phyloP scores from a whole-genome alignment of 2,888 invertebrate species.

The Pelosia muscerda region DNA sequence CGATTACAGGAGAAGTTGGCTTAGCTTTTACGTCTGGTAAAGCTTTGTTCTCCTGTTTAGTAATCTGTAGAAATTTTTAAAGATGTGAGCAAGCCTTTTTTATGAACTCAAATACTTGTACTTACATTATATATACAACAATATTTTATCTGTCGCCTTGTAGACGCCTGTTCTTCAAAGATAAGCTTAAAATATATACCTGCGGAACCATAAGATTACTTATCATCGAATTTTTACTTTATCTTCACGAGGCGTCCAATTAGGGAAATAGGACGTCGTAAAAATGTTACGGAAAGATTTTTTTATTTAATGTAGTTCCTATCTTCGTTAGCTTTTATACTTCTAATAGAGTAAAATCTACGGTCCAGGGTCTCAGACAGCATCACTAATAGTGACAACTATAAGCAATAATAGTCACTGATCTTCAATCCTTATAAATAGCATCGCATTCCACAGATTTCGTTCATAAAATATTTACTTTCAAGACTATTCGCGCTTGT shows the following conservation, averaged over 20 bases:
- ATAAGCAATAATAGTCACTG: too few species aligned
- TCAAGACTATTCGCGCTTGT: background rate
- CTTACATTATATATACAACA: too few species aligned
- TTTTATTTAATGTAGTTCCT: background rate
- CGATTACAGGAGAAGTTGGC: background rate
- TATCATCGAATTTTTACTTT: background rate
- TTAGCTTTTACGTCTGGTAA: too few species aligned
- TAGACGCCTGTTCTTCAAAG: background rate
- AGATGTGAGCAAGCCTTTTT: too few species aligned
- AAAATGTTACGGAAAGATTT: background rate
- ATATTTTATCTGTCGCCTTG: too few species aligned
- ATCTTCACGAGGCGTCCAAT: constrained; percentile 4
- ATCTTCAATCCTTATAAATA: background rate
- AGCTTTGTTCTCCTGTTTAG: too few species aligned
- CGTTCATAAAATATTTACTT: background rate
- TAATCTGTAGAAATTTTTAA: too few species aligned
- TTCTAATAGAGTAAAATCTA: background rate
- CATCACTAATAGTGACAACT: too few species aligned
- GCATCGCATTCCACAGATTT: background rate
- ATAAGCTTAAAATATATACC: background rate
- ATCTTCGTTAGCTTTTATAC: background rate
- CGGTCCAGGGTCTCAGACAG: too few species aligned
- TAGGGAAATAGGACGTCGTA: background rate
- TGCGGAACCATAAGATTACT: background rate
- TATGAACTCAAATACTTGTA: too few species aligned